Percentiles rank a stretch among this genome's conserved stretches.
Evolutionary conservation across 53 echinoderm and acorn worm genomes (phyloP).

Genomic region (Stichopus horrens): DNA sequence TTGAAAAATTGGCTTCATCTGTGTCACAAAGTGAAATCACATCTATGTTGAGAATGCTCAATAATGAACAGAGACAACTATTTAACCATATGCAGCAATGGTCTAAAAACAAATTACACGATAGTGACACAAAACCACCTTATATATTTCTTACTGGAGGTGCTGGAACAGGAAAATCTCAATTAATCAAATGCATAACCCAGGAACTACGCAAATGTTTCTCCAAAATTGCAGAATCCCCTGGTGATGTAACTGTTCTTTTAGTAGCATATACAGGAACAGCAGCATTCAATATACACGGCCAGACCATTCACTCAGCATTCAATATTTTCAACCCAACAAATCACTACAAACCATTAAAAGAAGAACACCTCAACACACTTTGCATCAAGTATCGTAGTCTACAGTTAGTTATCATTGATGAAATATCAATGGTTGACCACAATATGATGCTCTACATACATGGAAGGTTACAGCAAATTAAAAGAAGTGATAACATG

Average conservation of each 20-base stretch:
- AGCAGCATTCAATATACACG: constrained; percentile 53
- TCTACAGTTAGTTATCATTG: constrained; percentile 69
- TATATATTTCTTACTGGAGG: constrained; percentile 49
- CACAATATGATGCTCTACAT: constrained; percentile 60
- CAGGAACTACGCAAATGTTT: constrained; percentile 23
- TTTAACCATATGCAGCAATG: constrained; percentile 33
- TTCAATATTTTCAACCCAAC: constrained; percentile 30
- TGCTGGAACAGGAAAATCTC: constrained; percentile 54
- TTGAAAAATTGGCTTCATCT: constrained; percentile 16
- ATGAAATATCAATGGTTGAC: constrained; percentile 80
- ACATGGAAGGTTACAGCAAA: constrained; percentile 63
- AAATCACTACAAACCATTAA: constrained; percentile 29
- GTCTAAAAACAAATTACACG: neutral
- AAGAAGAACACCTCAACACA: constrained; percentile 62
- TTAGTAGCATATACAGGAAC: constrained; percentile 53
- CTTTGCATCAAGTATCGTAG: constrained; percentile 49
- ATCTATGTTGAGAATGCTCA: constrained; percentile 25
- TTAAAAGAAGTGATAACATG: constrained; percentile 50
- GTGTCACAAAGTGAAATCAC: constrained; percentile 9
- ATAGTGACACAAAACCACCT: constrained; percentile 13
- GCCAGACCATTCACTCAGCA: constrained; percentile 48
- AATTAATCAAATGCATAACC: constrained; percentile 55
- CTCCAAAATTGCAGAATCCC: constrained; percentile 13
- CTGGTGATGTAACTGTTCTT: constrained; percentile 34
- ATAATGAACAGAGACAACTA: constrained; percentile 38